Evolutionary conservation across 2,113 vertebrate genomes (phyloP), one percentile per base, ranked within the genome.

Genomic region (Hucho hucho): DNA sequence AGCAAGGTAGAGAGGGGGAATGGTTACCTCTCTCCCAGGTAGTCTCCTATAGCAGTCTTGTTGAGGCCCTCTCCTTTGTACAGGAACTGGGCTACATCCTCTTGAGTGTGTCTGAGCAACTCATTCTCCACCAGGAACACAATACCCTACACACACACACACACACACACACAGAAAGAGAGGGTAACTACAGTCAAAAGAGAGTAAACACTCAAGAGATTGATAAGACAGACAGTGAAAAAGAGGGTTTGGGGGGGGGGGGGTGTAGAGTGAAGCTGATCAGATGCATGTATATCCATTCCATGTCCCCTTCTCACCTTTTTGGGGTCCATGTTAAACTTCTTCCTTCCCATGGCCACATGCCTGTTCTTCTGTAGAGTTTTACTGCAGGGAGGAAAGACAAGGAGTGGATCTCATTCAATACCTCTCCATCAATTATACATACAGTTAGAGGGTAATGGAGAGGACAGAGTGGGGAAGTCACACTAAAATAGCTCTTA

Each of bases 61-160:
- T 97, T 97, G 82, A 97, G 94, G 43, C 96, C 96, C 80, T 97
- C 96, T 32, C 96, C 96, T 90, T 97, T 97, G 89, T 96, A 97
- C 9, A 97, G 90, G 84, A 97, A 97, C 80, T 96, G 95, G 74
- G 96, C 92, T 0, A 97, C 93, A 70, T 97, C 96, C 81, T 97
- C 96, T 0, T 93, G 70, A 5, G 94, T 96, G 87, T 95, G 94
- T 82, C 94, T 92, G 25, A 97, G 91, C 64, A 97, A 89, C 74
- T 97, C 96, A 0, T 96, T 96, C 78, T 96, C 95, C 83, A 96
- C 95, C 75, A 97, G 88, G 83, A 96, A 97, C 53, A 93, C 91
- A 73, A 97, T 97, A 0, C 96, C 96, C 96, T 97, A 75, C 28
- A 64, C 16, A 28, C 37, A n/a, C n/a, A n/a, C n/a, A n/a, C n/a